Percentiles rank a stretch among this genome's conserved stretches.
Conservation (phyloP, 2,797 vertebrate species). For the Dallia pectoralis region DNA sequence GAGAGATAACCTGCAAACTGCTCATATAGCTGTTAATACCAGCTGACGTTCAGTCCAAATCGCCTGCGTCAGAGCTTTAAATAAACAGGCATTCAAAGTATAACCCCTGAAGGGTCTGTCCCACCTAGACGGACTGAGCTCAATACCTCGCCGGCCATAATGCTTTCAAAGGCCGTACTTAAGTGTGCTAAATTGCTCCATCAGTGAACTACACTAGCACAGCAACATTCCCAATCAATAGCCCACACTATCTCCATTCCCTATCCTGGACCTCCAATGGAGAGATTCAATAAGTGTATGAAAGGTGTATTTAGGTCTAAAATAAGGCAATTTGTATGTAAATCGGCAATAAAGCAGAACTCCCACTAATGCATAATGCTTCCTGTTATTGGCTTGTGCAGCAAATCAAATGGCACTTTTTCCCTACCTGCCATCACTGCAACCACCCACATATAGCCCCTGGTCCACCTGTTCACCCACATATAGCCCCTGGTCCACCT, state of each 20-base stretch:
- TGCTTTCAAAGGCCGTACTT: slow-evolving; percentile 22
- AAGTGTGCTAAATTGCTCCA: slow-evolving; percentile 36
- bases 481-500: too few species aligned
- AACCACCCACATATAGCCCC: too few species aligned
- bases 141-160: slow-evolving; percentile 19
- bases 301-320: slow-evolving; percentile 83
- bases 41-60: too few species aligned
- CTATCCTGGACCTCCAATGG: slow-evolving; percentile 57
- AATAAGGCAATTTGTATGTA: slow-evolving; percentile 99
- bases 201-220: slow-evolving; percentile 20
- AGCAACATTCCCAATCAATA: slow-evolving; percentile 50
- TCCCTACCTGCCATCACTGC: too few species aligned
- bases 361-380: slow-evolving; percentile 92
- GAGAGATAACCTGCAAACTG: too few species aligned
- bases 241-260: slow-evolving; percentile 23
- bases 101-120: background rate
- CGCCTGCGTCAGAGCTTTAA: too few species aligned
- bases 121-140: background rate
- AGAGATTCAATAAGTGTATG: slow-evolving; percentile 62
- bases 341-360: slow-evolving; percentile 98
- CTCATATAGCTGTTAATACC: too few species aligned
- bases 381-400: slow-evolving; percentile 89
- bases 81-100: background rate
- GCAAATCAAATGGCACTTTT: too few species aligned
- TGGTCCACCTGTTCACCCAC: too few species aligned